Conservation (phyloP, 2,113 vertebrate species). For the Engraulis encrasicolus region DNA sequence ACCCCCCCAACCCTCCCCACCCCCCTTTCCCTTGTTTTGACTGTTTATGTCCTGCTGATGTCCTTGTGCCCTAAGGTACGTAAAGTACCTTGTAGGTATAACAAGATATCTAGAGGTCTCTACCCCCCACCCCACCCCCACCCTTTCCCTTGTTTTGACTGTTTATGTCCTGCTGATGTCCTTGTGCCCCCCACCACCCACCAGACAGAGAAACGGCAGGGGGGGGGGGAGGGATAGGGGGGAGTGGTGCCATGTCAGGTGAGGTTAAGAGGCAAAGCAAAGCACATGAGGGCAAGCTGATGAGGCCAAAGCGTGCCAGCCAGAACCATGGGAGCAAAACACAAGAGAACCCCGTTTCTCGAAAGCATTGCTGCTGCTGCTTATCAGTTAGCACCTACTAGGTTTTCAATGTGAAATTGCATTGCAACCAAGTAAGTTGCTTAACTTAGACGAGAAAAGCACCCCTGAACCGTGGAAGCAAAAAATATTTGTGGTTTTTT, state of each 20-base stretch:
- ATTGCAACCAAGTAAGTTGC: too few relatives aligned
- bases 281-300: slow-evolving; percentile 63
- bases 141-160: slow-evolving; percentile 6
- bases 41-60: neutral
- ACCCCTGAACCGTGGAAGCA: too few relatives aligned
- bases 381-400: too few relatives aligned
- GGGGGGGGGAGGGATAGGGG: slow-evolving; percentile 29
- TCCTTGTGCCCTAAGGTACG: neutral
- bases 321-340: slow-evolving; percentile 60
- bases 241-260: neutral
- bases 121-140: too few relatives aligned
- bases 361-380: too few relatives aligned
- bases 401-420: too few relatives aligned
- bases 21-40: slow-evolving; percentile 4
- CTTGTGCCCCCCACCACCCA: neutral
- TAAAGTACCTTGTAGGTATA: too few relatives aligned
- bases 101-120: neutral
- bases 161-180: neutral
- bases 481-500: too few relatives aligned
- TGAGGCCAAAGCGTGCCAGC: slow-evolving; percentile 62
- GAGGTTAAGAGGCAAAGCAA: slow-evolving; percentile 57
- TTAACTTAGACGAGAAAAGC: too few relatives aligned
- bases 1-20: too few relatives aligned
- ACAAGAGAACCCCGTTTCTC: too few relatives aligned
- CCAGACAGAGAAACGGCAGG: slow-evolving; percentile 49